A percentile compares a stretch with the other conserved stretches of the same genome.
Conservation (phyloP, 2,888 invertebrate genomes). For the Seira sanloemensis region DNA sequence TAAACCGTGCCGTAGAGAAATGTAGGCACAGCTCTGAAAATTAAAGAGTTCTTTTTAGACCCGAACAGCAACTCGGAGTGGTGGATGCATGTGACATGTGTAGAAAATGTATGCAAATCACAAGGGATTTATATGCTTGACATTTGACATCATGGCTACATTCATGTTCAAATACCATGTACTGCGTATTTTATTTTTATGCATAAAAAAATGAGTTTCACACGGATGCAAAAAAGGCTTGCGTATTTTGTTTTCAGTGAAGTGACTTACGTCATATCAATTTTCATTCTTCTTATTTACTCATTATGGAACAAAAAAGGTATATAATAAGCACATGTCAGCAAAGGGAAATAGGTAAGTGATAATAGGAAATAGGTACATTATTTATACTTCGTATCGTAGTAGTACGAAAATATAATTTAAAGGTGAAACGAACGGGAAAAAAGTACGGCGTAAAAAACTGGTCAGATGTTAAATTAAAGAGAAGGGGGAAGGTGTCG, state of each 20-base stretch:
- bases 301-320: not conserved
- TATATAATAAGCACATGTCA: no score
- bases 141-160: constrained; percentile 50
- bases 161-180: constrained; percentile 33
- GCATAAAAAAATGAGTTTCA: no score
- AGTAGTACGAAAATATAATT: not conserved
- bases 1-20: no score
- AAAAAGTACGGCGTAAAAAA: not conserved
- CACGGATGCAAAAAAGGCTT: not conserved
- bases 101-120: constrained; percentile 44
- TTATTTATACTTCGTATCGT: no score
- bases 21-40: no score
- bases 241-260: not conserved
- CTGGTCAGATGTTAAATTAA: no score
- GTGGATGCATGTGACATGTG: not conserved
- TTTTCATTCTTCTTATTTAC: not conserved
- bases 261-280: not conserved
- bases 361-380: not conserved
- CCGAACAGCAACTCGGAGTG: no score
- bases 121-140: constrained; percentile 50
- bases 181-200: constrained; percentile 12
- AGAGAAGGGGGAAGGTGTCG: constrained; percentile 21
- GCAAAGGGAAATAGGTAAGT: no score
- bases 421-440: not conserved
- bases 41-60: no score